Evolutionary conservation across 2,888 invertebrate genomes (phyloP).

Genomic region (Pocota personata): DNA sequence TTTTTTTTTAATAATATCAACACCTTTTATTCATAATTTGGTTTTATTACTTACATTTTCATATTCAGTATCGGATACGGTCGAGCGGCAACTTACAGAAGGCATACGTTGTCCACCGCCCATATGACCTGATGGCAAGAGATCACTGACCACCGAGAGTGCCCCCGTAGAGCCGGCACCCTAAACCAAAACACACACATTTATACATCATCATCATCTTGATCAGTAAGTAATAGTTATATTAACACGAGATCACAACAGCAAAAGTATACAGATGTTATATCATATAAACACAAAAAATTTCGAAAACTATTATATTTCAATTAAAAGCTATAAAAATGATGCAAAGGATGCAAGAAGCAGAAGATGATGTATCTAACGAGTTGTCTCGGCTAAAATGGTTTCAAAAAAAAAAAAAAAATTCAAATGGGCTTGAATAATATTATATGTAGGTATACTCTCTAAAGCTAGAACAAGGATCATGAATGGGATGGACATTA

Average conservation of each 20-base stretch:
- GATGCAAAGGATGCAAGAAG: slow-evolving; percentile 64
- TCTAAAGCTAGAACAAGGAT: slow-evolving; percentile 22
- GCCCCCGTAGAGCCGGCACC: slow-evolving; percentile 87
- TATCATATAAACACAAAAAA: slow-evolving; percentile 18
- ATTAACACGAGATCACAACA: slow-evolving; percentile 29
- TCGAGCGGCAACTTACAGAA: slow-evolving; percentile 90
- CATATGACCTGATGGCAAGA: slow-evolving; percentile 86
- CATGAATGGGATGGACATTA: slow-evolving; percentile 32
- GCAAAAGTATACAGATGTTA: slow-evolving; percentile 12
- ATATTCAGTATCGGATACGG: slow-evolving; percentile 97
- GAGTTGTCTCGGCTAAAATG: slow-evolving; percentile 15
- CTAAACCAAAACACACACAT: slow-evolving; percentile 80
- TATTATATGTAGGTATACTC: not conserved
- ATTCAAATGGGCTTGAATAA: not conserved
- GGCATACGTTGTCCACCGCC: slow-evolving; percentile 84
- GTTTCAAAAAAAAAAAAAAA: not conserved
- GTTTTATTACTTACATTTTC: slow-evolving; percentile 89
- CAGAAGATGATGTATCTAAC: slow-evolving; percentile 46
- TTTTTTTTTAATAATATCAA: not conserved
- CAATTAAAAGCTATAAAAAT: slow-evolving; percentile 54
- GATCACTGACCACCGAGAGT: slow-evolving; percentile 82
- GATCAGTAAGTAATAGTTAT: not conserved
- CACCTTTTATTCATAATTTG: not conserved
- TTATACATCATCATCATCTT: slow-evolving; percentile 45
- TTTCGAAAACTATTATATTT: slow-evolving; percentile 52